Evolutionary conservation across 2,888 invertebrate genomes (phyloP).

Genomic region (Liposcelis brunnea): DNA sequence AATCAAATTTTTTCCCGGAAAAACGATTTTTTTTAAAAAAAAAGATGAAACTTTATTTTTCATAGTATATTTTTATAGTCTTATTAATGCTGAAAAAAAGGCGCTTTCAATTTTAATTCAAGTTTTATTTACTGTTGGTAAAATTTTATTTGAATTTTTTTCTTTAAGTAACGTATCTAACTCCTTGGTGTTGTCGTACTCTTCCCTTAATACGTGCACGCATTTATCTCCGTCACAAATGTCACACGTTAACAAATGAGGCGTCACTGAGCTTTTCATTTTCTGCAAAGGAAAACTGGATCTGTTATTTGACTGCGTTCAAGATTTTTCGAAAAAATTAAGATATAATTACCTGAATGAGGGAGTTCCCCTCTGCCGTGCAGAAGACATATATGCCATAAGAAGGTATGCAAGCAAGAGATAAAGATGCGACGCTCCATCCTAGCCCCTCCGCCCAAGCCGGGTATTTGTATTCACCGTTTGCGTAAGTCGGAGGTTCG

Average conservation of each 20-base stretch:
- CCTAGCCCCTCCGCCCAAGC: constrained; percentile 72
- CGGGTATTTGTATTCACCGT: constrained; percentile 61
- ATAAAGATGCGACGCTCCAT: constrained; percentile 70
- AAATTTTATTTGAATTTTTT: too few species aligned
- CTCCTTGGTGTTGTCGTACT: background rate
- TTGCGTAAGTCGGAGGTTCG: constrained; percentile 66
- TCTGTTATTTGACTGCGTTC: background rate
- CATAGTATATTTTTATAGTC: too few species aligned
- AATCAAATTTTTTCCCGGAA: too few species aligned
- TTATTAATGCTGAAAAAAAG: too few species aligned
- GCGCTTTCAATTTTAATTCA: too few species aligned
- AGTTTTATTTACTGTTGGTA: background rate
- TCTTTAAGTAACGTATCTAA: background rate
- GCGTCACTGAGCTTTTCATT: background rate
- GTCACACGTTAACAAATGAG: background rate
- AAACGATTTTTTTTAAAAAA: too few species aligned
- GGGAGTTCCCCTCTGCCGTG: constrained; percentile 49
- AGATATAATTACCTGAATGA: constrained; percentile 67
- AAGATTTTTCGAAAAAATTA: background rate
- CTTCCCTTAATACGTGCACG: too few species aligned
- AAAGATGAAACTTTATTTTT: too few species aligned
- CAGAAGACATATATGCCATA: constrained; percentile 56
- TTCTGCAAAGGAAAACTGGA: constrained; percentile 3
- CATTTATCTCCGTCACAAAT: background rate
- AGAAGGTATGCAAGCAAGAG: constrained; percentile 69